Conservation (phyloP, 2,797 vertebrate species). For the Holocentrus rufus region DNA sequence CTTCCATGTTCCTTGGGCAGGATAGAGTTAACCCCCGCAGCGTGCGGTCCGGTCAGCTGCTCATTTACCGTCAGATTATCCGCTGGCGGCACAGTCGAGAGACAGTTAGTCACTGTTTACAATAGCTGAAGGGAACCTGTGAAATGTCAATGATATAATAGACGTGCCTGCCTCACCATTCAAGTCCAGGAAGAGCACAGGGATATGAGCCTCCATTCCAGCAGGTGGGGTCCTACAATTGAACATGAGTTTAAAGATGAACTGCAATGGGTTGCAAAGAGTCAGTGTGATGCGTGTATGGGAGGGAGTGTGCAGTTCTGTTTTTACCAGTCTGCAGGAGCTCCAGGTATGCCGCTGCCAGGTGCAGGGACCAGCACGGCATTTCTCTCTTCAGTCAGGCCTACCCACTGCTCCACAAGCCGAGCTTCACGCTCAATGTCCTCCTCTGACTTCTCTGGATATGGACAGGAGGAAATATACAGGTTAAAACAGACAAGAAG, state of each 20-base stretch:
- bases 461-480: neutral
- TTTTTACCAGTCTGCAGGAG: constrained; percentile 91
- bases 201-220: constrained; percentile 96
- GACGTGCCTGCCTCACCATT: constrained; percentile 84
- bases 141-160: constrained; percentile 9
- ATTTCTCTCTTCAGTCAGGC: constrained; percentile 95
- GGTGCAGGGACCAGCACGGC: constrained; percentile 95
- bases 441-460: constrained; percentile 92
- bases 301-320: neutral
- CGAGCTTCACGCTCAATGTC: constrained; percentile 93
- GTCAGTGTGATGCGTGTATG: neutral
- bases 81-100: constrained; percentile 76
- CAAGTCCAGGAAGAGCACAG: constrained; percentile 96
- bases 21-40: constrained; percentile 96
- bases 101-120: constrained; percentile 18
- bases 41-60: constrained; percentile 90
- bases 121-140: constrained; percentile 13
- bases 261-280: neutral
- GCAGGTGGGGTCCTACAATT: constrained; percentile 88
- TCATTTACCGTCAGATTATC: constrained; percentile 95
- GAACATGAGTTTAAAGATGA: constrained; percentile 9
- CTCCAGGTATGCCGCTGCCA: constrained; percentile 93
- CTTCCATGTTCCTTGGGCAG: constrained; percentile 98
- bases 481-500: neutral
- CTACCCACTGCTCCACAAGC: constrained; percentile 98